These are phyloP conservation scores for Drosophila subquinaria DNA, from an alignment of 2,888 invertebrate genomes.

Conservation along the genomic window DNA sequence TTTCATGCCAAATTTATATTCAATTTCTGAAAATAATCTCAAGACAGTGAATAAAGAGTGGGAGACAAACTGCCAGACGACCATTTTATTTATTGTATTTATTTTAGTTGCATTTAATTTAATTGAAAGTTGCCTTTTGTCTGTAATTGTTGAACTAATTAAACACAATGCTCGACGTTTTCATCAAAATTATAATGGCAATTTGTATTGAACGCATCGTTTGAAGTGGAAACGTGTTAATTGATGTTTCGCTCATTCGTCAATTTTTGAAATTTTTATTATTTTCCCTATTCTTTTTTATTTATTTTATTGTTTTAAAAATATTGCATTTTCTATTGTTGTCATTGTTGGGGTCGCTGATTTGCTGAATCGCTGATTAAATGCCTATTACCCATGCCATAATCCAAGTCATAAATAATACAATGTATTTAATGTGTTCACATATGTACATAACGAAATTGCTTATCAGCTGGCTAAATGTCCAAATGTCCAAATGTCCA, in stretches of 20 bases:
- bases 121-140: constrained; percentile 22
- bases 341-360: constrained; percentile 48
- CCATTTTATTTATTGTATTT: constrained; percentile 51
- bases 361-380: constrained; percentile 44
- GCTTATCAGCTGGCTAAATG: constrained; percentile 61
- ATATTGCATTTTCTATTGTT: constrained; percentile 48
- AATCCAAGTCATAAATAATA: constrained; percentile 54
- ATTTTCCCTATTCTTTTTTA: too few species aligned
- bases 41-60: neutral
- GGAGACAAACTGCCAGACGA: constrained; percentile 2
- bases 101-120: constrained; percentile 27
- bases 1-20: constrained; percentile 85
- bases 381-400: constrained; percentile 34
- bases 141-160: constrained; percentile 37
- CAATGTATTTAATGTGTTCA: constrained; percentile 54
- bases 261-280: constrained; percentile 27
- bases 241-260: constrained; percentile 41
- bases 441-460: constrained; percentile 24
- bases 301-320: constrained; percentile 11
- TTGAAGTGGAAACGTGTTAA: constrained; percentile 67
- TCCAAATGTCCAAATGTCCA: constrained; percentile 54
- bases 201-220: constrained; percentile 54
- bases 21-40: constrained; percentile 75
- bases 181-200: constrained; percentile 48
- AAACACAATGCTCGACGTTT: constrained; percentile 36